A percentile compares a stretch with the other conserved stretches of the same genome.
phyloP scores from a whole-genome alignment of 2,888 invertebrate species.

The Crocallis elinguaria region DNA sequence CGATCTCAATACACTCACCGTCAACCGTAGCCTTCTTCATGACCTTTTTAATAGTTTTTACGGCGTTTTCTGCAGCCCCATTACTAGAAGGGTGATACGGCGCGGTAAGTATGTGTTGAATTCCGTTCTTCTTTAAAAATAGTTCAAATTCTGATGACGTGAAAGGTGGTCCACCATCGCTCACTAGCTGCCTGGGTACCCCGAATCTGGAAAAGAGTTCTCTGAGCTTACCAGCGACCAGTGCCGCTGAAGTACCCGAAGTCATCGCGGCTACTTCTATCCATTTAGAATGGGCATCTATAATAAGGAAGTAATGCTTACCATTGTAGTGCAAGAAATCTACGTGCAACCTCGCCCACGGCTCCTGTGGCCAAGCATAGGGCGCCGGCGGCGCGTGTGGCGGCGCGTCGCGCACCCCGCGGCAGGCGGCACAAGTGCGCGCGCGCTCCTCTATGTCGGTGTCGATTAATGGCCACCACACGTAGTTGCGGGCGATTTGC shows the following conservation, averaged over 20 bases:
- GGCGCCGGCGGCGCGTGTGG: conserved; percentile 29
- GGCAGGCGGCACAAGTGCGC: conserved; percentile 8
- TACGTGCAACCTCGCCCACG: conserved; percentile 35
- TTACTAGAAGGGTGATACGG: not conserved
- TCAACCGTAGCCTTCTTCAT: not conserved
- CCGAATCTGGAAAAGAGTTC: not conserved
- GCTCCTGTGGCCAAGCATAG: conserved; percentile 29
- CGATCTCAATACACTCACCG: not conserved
- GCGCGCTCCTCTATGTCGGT: conserved; percentile 17
- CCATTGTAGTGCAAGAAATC: conserved; percentile 24
- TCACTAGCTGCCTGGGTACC: not conserved
- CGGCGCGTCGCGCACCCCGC: conserved; percentile 22
- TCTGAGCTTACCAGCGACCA: not conserved
- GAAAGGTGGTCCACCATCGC: not conserved
- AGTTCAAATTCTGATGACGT: not conserved
- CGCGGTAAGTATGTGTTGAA: not conserved
- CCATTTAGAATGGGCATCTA: conserved; percentile 40
- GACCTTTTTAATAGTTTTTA: not conserved
- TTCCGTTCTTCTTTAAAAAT: not conserved
- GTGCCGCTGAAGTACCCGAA: conserved; percentile 15
- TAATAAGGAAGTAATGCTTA: conserved; percentile 34
- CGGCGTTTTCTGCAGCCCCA: not conserved
- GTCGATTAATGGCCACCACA: conserved; percentile 32
- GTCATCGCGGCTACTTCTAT: conserved; percentile 31
- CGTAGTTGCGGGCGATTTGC: conserved; percentile 29